A percentile compares a stretch with the other conserved stretches of the same genome.
phyloP scores from a whole-genome alignment of 2,797 vertebrate species.

The Molossus alvarezi region DNA sequence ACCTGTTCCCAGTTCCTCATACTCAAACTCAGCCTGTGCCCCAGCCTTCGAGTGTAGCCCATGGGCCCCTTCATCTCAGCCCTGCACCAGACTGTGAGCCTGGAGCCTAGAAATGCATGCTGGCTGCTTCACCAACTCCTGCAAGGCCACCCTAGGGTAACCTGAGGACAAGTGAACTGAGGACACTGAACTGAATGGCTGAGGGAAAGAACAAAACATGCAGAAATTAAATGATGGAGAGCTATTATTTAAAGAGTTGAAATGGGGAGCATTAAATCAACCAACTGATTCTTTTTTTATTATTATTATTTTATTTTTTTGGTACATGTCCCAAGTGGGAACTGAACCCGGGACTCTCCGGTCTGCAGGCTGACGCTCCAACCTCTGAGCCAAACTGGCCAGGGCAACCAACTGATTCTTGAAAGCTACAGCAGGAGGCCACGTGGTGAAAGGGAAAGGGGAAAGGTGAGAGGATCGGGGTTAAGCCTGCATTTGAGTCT shows the following conservation, averaged over 20 bases:
- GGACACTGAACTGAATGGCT: not conserved
- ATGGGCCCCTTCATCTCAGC: not conserved
- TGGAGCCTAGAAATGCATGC: not conserved
- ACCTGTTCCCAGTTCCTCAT: not conserved
- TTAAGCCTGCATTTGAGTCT: not conserved
- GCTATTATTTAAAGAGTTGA: not conserved
- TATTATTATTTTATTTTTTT: too few relatives aligned
- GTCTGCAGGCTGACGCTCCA: too few relatives aligned
- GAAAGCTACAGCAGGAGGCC: not conserved
- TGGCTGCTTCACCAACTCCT: not conserved
- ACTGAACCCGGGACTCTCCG: too few relatives aligned
- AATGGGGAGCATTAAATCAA: slow-evolving; percentile 8
- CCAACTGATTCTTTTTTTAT: not conserved
- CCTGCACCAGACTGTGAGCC: not conserved
- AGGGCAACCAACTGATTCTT: not conserved
- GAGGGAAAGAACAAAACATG: slow-evolving; percentile 27
- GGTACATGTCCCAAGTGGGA: too few relatives aligned
- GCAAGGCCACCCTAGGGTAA: not conserved
- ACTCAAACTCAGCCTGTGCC: not conserved
- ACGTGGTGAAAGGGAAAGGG: not conserved
- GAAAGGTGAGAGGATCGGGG: not conserved
- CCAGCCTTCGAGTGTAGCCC: not conserved
- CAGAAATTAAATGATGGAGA: not conserved
- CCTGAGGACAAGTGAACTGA: not conserved
- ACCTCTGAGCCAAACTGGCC: too few relatives aligned